These are phyloP conservation scores for Triplophysa siluroides DNA, from an alignment of 2,113 vertebrate genomes.

Conservation along the genomic window DNA sequence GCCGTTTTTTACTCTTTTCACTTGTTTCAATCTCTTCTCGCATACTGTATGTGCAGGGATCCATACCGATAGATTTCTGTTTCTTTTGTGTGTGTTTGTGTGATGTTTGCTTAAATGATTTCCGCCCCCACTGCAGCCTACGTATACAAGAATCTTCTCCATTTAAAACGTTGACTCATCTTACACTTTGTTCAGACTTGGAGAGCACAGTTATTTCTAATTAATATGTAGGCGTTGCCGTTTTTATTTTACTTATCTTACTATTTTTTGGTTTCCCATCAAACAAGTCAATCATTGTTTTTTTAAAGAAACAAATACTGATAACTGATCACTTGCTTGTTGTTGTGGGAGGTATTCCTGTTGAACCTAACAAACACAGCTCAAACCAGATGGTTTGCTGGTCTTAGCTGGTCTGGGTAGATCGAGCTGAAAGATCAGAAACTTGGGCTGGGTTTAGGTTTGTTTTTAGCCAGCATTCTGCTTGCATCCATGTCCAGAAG, in stretches of 20 bases:
- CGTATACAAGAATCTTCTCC: neutral
- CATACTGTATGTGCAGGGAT: neutral
- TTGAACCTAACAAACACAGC: no score
- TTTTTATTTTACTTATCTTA: neutral
- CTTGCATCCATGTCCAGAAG: conserved; percentile 8
- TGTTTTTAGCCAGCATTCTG: neutral
- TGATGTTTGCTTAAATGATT: conserved; percentile 12
- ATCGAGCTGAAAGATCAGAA: no score
- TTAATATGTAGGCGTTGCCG: neutral
- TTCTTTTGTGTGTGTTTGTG: neutral
- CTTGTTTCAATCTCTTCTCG: neutral
- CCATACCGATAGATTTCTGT: neutral
- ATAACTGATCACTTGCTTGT: neutral
- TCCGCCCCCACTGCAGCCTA: conserved; percentile 18
- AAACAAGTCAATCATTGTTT: neutral
- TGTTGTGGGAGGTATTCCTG: neutral
- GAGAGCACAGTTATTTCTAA: conserved; percentile 2
- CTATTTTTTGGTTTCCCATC: neutral
- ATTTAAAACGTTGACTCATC: conserved; percentile 16
- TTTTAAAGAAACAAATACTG: neutral
- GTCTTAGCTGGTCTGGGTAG: no score
- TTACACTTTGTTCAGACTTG: conserved; percentile 14
- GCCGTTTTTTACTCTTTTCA: neutral
- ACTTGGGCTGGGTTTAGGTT: neutral
- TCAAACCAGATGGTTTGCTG: no score